Conservation (phyloP, 2,888 invertebrate species). For the Chaitophorus viminalis region DNA sequence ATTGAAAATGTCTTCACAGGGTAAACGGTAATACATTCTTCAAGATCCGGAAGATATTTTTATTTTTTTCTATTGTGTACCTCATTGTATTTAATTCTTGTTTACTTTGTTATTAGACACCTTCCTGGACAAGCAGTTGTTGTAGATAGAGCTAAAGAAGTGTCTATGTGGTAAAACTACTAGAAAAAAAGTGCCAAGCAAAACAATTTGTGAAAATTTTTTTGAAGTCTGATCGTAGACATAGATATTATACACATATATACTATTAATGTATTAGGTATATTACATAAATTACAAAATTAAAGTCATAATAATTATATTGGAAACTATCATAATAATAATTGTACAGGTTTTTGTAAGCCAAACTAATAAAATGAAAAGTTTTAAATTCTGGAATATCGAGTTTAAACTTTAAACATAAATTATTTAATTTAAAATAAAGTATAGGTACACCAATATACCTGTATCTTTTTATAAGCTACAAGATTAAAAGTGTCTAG, state of each 20-base stretch:
- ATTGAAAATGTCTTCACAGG: slow-evolving; percentile 28
- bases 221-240: slow-evolving; percentile 58
- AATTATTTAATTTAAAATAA: neutral
- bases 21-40: slow-evolving; percentile 1
- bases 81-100: neutral
- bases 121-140: slow-evolving; percentile 30
- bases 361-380: neutral
- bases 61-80: neutral
- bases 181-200: slow-evolving; percentile 49
- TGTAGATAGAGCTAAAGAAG: slow-evolving; percentile 51
- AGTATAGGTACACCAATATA: neutral
- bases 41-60: neutral
- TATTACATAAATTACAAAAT: slow-evolving; percentile 10
- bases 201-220: slow-evolving; percentile 56
- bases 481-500: slow-evolving; percentile 33
- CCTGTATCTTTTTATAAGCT: too few species aligned
- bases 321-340: neutral
- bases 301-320: slow-evolving; percentile 20
- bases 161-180: slow-evolving; percentile 48
- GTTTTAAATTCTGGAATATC: neutral
- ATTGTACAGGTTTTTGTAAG: neutral
- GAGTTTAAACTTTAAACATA: neutral
- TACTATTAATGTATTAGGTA: too few species aligned
- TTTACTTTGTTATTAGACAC: slow-evolving; percentile 6
- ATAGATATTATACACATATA: slow-evolving; percentile 5